A percentile compares a stretch with the other conserved stretches of the same genome.
Conservation (phyloP, 2,888 invertebrate genomes). For the Chaetoderma sp. region DNA sequence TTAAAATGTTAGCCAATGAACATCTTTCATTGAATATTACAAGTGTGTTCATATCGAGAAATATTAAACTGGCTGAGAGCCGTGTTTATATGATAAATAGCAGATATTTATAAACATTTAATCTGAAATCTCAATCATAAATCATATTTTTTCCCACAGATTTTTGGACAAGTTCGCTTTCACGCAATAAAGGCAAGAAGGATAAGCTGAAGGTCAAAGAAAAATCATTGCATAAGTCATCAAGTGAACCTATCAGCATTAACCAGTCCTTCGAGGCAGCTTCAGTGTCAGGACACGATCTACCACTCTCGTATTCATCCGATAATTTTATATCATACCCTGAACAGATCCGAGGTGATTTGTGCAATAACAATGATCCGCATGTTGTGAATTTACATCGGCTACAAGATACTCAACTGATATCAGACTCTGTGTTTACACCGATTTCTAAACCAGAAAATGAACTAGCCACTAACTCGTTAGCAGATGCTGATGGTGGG, state of each 20-base stretch:
- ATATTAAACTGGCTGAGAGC: too few relatives aligned
- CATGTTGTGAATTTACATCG: not conserved
- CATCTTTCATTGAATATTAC: too few relatives aligned
- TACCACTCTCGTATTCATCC: not conserved
- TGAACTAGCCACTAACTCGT: not conserved
- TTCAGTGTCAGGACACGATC: not conserved
- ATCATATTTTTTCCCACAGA: too few relatives aligned
- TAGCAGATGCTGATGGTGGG: not conserved
- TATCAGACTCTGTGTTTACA: too few relatives aligned
- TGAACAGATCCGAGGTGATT: not conserved
- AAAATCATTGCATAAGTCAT: slow-evolving; percentile 49
- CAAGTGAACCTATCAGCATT: slow-evolving; percentile 60
- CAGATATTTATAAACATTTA: too few relatives aligned
- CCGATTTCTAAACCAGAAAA: not conserved
- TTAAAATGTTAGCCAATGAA: too few relatives aligned
- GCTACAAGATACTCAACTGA: not conserved
- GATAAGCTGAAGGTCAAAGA: not conserved
- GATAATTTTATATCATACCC: not conserved
- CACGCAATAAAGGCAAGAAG: not conserved
- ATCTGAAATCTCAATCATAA: too few relatives aligned
- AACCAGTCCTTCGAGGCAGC: slow-evolving; percentile 1
- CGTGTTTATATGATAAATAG: too few relatives aligned
- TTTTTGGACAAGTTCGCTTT: slow-evolving; percentile 61
- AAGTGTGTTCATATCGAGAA: too few relatives aligned
- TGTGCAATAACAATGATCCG: not conserved